A percentile compares a stretch with the other conserved stretches of the same genome.
phyloP scores from a whole-genome alignment of 2,797 vertebrate species.

The Delichon dasypus region DNA sequence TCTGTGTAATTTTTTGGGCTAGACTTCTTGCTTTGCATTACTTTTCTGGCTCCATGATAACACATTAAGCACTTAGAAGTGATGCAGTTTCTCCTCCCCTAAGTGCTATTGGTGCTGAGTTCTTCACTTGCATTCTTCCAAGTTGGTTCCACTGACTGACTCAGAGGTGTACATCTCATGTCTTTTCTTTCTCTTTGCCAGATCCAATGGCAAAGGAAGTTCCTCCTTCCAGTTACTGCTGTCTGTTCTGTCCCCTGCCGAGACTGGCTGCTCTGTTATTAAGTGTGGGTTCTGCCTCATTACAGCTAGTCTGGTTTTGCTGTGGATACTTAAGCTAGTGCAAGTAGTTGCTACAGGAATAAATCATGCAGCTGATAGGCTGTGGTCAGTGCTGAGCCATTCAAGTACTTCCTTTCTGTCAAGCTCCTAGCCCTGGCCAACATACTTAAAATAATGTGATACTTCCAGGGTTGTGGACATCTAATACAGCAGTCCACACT shows the following conservation, averaged over 20 bases:
- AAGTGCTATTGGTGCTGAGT: neutral
- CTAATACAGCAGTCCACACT: neutral
- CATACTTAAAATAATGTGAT: neutral
- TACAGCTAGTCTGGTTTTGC: neutral
- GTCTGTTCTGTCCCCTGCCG: neutral
- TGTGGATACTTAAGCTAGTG: neutral
- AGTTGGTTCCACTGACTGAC: neutral
- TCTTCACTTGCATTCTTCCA: neutral
- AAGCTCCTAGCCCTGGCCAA: neutral
- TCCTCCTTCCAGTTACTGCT: neutral
- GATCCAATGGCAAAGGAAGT: neutral
- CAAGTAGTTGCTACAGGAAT: neutral
- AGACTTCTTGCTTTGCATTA: neutral
- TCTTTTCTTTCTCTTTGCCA: neutral
- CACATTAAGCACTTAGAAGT: neutral
- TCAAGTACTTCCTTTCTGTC: neutral
- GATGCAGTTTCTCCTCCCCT: neutral
- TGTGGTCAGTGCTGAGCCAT: neutral
- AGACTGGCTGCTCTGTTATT: neutral
- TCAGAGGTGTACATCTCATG: neutral
- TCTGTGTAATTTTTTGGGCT: neutral
- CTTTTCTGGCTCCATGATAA: neutral
- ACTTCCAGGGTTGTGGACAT: neutral
- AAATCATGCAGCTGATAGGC: neutral
- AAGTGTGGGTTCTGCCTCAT: neutral